Evolutionary conservation across 2,888 invertebrate species (phyloP).

Genomic region (Netelia virgata): DNA sequence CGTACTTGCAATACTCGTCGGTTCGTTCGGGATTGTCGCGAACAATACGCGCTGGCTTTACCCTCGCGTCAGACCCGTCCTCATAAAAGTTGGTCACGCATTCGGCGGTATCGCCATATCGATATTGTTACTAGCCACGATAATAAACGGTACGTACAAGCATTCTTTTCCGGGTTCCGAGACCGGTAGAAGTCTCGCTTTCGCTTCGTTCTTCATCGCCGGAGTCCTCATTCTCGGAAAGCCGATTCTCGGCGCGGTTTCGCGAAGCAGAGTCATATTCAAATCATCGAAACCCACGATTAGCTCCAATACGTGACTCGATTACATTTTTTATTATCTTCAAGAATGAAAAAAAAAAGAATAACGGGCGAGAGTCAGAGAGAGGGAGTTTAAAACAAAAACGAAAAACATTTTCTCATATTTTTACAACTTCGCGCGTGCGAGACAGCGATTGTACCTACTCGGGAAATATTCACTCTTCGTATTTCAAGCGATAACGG

Average conservation of each 20-base stretch:
- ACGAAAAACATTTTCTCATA: not conserved
- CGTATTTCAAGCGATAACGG: not conserved
- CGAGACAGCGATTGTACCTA: not conserved
- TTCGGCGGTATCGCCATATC: conserved; percentile 77
- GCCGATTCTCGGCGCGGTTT: conserved; percentile 78
- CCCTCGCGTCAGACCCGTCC: conserved; percentile 77
- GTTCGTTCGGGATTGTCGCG: conserved; percentile 77
- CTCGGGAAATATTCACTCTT: not conserved
- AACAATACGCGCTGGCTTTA: conserved; percentile 81
- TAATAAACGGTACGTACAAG: conserved; percentile 80
- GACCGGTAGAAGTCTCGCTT: conserved; percentile 75
- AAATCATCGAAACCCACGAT: conserved; percentile 66
- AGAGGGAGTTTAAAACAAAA: not conserved
- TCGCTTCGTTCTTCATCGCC: conserved; percentile 78
- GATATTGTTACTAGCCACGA: conserved; percentile 77
- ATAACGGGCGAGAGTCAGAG: not conserved
- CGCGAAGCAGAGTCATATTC: conserved; percentile 76
- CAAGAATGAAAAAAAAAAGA: not conserved
- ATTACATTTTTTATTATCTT: not conserved
- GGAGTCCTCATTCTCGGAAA: conserved; percentile 78
- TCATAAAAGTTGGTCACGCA: conserved; percentile 80
- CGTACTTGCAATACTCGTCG: conserved; percentile 73
- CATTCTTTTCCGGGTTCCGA: conserved; percentile 75
- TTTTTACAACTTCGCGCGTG: not conserved
- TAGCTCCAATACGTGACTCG: conserved; percentile 33